Evolutionary conservation across 2,113 vertebrate genomes (phyloP), one percentile per base, ranked within the genome.

Genomic region (Phyllostomus hastatus): DNA sequence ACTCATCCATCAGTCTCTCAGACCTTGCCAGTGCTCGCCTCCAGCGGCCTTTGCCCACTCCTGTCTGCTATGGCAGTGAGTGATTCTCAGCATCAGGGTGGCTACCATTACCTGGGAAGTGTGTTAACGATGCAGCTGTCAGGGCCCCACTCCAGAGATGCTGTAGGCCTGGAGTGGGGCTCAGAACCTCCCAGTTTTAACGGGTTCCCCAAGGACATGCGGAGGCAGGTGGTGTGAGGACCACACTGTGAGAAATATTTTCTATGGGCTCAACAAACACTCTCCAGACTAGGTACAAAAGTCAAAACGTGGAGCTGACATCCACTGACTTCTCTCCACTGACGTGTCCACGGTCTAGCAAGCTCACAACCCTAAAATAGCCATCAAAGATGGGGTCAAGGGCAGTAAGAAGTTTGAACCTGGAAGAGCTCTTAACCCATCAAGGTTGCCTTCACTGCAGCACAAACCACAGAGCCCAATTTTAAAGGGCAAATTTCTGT

Each of bases 161-260:
- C 66, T 72, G 33, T 59, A 50, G 59, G 88, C 83, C 89, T 93
- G 11, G 61, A 79, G 28, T 35, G 82, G 91, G 67, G 43, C 70
- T 95, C 73, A 73, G 88, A 97, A 67, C 54, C 43, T 46, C 70
- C 75, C 50, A 48, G 3, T 67, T 88, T 85, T 88, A 81, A 81
- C 19, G 35, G 22, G 38, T 31, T 94, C 91, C 75, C 93, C 85
- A 67, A 78, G 82, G 89, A 73, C 24, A 38, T 22, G 20, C 64
- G 64, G 87, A 76, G 78, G 52, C 96, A 91, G 91, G 93, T 94
- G 93, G 95, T 95, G 96, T 67, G 76, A 57, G 69, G 54, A 76
- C 70, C 91, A 80, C 41, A 50, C n/a, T 26, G 17, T 57, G 78
- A 92, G 83, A 81, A 91, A 78, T 86, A 33, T 6, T 31, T n/a